Percentiles rank a stretch among this genome's conserved stretches.
Evolutionary conservation across 1,140 invertebrate species (phyloP).

Genomic region (Camponotus pennsylvanicus): DNA sequence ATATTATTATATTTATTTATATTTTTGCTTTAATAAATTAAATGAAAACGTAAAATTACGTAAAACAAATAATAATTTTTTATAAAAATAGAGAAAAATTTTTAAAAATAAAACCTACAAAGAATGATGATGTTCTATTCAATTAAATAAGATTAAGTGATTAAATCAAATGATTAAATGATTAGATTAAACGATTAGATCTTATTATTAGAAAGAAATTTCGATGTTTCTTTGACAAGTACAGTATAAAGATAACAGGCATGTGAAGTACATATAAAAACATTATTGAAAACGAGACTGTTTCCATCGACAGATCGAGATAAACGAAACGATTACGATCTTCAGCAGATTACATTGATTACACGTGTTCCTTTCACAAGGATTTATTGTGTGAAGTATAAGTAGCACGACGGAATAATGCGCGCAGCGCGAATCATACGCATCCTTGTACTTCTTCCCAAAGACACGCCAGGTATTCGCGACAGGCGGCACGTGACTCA

Average conservation of each 20-base stretch:
- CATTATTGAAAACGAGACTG: background rate
- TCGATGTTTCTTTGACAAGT: background rate
- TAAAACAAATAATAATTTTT: background rate
- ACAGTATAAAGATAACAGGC: background rate
- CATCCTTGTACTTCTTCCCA: conserved; percentile 53
- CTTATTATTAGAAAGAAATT: background rate
- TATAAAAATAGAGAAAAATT: background rate
- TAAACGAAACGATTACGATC: conserved; percentile 18
- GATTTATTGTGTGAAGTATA: conserved; percentile 10
- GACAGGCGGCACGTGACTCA: conserved; percentile 37
- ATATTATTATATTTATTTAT: too few relatives aligned
- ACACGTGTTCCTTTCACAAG: conserved; percentile 3
- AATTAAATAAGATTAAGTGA: background rate
- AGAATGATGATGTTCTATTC: background rate
- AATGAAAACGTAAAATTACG: background rate
- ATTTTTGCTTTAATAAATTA: too few relatives aligned
- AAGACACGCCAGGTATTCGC: conserved; percentile 36
- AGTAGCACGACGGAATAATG: conserved; percentile 35
- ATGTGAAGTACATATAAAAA: background rate
- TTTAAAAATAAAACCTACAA: background rate
- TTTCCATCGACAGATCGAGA: background rate
- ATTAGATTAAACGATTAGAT: conserved; percentile 6
- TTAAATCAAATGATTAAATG: too few relatives aligned
- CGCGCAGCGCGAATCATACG: conserved; percentile 20
- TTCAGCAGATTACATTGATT: background rate